Base-by-base conservation (phyloP, 2,113 vertebrate genomes). In the Ammodramus savannarum region DNA sequence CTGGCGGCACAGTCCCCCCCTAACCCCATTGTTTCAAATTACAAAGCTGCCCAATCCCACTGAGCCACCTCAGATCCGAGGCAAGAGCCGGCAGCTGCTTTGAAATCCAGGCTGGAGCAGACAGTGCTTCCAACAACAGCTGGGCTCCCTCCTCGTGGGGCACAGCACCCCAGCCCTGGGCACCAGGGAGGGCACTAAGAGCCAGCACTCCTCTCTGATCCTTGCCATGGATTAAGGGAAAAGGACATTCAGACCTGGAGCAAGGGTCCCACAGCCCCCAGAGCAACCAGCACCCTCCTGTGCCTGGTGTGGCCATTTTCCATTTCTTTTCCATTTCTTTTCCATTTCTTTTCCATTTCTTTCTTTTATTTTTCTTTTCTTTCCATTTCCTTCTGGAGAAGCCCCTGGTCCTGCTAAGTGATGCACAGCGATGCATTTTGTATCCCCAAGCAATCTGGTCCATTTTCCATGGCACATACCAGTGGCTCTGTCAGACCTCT, bases 21-120 rank as follows among this genome's bases (percentile, higher is more conserved):
- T 13, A 94, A 91, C 84, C 85, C 91, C 76, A 69, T 91, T 96
- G 97, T 93, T 96, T 97, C 92, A 65, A 79, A 85, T 97, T 96
- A 93, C 95, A 97, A 96, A 95, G 90, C 95, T 78, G 69, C 71
- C 80, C 1, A 0, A 73, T 74, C 90, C 94, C 90, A 74, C 68
- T 21, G 91, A 97, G 94, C 87, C 95, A 90, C 93, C 92, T 95
- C 85, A 11, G 68, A 93, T 77, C 29, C 63, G 18, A 93, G 62
- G 54, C 80, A 82, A 72, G 81, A 55, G 55, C 75, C 4, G 39
- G 74, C 85, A 61, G 66, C 82, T 66, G 85, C 95, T 97, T 97
- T 98, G 96, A 96, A 97, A 97, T 90, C 72, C 49, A 91, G 92
- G 49, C 94, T 75, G 75, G 89, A 93, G 90, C 91, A 95, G 82